A percentile compares a stretch with the other conserved stretches of the same genome.
Conservation (phyloP, 2,113 vertebrate genomes). For the Nothocercus nigrocapillus region DNA sequence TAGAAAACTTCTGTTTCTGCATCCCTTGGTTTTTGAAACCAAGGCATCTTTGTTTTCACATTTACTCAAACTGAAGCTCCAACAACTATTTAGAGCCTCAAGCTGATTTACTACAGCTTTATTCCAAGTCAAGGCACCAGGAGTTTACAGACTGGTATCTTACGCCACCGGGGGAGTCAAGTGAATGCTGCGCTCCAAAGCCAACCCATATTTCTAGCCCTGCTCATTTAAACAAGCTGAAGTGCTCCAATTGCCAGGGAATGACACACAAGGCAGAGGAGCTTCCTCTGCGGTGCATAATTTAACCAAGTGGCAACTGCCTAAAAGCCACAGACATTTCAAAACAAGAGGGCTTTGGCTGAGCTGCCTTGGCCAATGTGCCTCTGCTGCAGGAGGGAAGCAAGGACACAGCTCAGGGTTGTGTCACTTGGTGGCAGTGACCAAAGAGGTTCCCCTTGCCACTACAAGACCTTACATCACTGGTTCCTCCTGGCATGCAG, state of each 20-base stretch:
- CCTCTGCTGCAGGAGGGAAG: background rate
- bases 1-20: background rate
- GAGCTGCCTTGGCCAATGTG: background rate
- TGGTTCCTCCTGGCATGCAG: background rate
- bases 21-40: background rate
- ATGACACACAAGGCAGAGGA: background rate
- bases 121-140: background rate
- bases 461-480: background rate
- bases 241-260: background rate
- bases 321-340: conserved; percentile 20
- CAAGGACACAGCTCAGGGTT: fast-evolving
- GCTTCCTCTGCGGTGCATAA: background rate
- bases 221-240: background rate
- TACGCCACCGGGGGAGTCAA: background rate
- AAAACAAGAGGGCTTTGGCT: background rate
- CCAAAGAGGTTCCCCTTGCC: background rate
- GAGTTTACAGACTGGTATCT: background rate
- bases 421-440: background rate
- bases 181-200: fast-evolving
- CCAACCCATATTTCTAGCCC: background rate
- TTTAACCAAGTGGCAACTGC: background rate
- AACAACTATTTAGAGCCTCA: background rate
- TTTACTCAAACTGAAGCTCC: background rate
- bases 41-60: background rate
- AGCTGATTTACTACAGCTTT: conserved; percentile 8